Base-by-base conservation (phyloP, 2,797 vertebrate genomes). In the Halcyon badia region DNA sequence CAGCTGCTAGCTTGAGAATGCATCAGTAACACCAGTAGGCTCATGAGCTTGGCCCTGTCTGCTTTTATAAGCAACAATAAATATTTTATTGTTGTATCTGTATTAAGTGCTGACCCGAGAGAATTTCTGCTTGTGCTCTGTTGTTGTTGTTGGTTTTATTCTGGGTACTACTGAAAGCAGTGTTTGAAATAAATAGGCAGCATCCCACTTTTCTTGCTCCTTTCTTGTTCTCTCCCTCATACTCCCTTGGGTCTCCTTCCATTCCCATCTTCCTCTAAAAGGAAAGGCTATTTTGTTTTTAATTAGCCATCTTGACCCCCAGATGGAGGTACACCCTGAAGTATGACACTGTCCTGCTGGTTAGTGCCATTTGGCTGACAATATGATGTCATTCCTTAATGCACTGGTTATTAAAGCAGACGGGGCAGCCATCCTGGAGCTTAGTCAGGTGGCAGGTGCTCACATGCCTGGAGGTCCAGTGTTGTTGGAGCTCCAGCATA, bases 391-490 rank as follows among this genome's bases (percentile, higher is more conserved):
- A 96, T 39, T 90, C 24, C 64, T 77, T 19, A 71, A 44, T 75
- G 78, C 71, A 12, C 1, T 61, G 64, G 33, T 51, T 65, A 39
- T 68, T 71, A 65, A 57, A 73, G 7, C 41, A 87, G 68, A 52
- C 2, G 0, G 65, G 86, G 72, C 81, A 89, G 78, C 70, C 31
- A 14, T 70, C 83, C 92, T 10, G 73, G 68, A 83, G 82, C 64
- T 87, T 70, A 79, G 30, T 41, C 89, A 91, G 77, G 85, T 11
- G 5, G 60, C 96, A 96, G 96, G 86, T 97, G 91, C 78, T 95
- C 37, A 24, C 71, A 41, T 93, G 81, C 95, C 86, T 95, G 85
- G 51, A 95, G 80, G 86, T 87, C 56, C 76, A 2, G 2, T 61
- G 56, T 44, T 92, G 66, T 71, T 96, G 90, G 94, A 93, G 71